Base-by-base conservation (phyloP, 2,797 vertebrate genomes). In the Antrozous pallidus region DNA sequence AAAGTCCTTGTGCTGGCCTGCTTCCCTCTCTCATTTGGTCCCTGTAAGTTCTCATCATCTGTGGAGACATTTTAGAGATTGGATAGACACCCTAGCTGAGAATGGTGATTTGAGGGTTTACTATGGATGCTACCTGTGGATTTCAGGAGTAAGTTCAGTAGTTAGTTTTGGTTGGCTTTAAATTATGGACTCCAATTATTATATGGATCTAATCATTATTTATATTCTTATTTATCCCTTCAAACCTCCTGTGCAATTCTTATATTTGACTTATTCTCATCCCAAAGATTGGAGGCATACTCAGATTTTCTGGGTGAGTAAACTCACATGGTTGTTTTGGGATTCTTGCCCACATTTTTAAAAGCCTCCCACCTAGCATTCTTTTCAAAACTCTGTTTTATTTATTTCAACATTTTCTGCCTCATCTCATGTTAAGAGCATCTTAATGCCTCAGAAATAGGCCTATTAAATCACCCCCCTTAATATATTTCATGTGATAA, bases 361-460 rank as follows among this genome's bases (percentile, higher is more conserved):
- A 86, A 96, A 95, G 28, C 31, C 87, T 94, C 47, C 79, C 2
- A 1, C 49, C 49, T 87, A 89, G 45, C 65, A 7, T 96, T 96
- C 93, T 91, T 97, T 94, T 95, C 63, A 14, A 42, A 90, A 96
- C 28, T 54, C 78, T 36, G 45, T 54, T 94, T 92, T 90, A 84
- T 73, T 91, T 84, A 97, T 98, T 95, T 95, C 63, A 58, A 70
- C 69, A 85, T 97, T 97, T 97, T 93, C 90, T 97, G 93, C 87
- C 88, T 90, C 10, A 91, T 96, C 91, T 95, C 93, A 97, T 61
- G 28, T 96, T 94, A 56, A 94, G 92, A 96, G 42, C 94, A 96
- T 96, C 94, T 97, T 88, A 58, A 93, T 93, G 89, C 92, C 74
- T 94, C 96, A 96, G 91, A 96, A 96, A 83, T 63, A 93, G 97